These are phyloP conservation scores for Nestor notabilis DNA, from an alignment of 2,113 vertebrate species.

Conservation along the genomic window DNA sequence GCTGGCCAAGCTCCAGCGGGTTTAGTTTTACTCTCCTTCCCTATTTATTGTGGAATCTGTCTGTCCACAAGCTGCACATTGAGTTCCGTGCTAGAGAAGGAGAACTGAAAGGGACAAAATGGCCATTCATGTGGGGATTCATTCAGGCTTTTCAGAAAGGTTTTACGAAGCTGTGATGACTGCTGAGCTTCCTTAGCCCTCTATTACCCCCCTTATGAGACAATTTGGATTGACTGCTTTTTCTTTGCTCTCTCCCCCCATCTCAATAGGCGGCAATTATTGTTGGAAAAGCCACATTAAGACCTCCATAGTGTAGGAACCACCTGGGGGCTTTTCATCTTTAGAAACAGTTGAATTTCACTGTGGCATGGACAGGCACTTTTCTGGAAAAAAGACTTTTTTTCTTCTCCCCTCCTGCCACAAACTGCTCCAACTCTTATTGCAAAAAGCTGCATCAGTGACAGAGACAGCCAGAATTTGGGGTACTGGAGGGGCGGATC, in stretches of 20 bases:
- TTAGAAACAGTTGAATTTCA: not conserved
- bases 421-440: not conserved
- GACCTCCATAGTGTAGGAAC: not conserved
- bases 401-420: not conserved
- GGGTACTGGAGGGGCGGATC: not conserved
- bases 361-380: not conserved
- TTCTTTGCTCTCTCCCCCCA: conserved; percentile 5
- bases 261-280: not conserved
- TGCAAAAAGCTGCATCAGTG: not conserved
- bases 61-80: conserved; percentile 42
- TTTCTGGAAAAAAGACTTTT: not conserved
- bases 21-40: conserved; percentile 74
- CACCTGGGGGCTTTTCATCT: conserved; percentile 1
- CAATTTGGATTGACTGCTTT: conserved; percentile 1
- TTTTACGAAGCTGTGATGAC: conserved; percentile 62
- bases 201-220: conserved; percentile 41
- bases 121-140: conserved; percentile 53
- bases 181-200: conserved; percentile 60
- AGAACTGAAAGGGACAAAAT: conserved; percentile 56
- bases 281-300: conserved; percentile 14
- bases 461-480: not conserved
- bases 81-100: conserved; percentile 39
- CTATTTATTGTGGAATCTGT: conserved; percentile 49
- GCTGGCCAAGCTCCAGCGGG: conserved; percentile 70
- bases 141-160: conserved; percentile 65